Evolutionary conservation across 2,113 vertebrate genomes (phyloP).

Genomic region (Leptosomus discolor): DNA sequence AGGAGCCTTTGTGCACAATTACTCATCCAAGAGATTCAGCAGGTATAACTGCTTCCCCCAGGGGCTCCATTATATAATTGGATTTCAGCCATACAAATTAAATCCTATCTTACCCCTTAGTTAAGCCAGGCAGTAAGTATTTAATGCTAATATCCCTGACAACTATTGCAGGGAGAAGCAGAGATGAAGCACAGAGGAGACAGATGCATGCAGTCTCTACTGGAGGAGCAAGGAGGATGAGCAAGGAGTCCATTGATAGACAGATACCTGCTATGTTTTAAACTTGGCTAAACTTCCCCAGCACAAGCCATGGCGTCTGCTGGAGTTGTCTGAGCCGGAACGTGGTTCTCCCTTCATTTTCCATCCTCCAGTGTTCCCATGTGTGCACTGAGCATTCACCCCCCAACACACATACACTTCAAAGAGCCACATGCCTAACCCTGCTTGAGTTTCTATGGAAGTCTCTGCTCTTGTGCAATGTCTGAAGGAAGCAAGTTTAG

Average conservation of each 20-base stretch:
- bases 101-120: constrained; percentile 72
- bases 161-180: constrained; percentile 54
- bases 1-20: constrained; percentile 65
- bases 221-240: background rate
- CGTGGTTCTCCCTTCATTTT: background rate
- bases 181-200: constrained; percentile 20
- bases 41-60: constrained; percentile 71
- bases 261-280: background rate
- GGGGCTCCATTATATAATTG: constrained; percentile 71
- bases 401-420: background rate
- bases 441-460: background rate
- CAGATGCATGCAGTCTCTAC: background rate
- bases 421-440: constrained; percentile 20
- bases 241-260: background rate
- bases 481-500: constrained; percentile 24
- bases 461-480: constrained; percentile 33
- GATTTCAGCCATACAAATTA: constrained; percentile 75
- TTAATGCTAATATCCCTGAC: constrained; percentile 72
- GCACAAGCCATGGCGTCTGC: background rate
- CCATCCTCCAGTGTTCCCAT: background rate
- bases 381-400: background rate
- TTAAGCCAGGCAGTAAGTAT: constrained; percentile 72
- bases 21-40: constrained; percentile 69
- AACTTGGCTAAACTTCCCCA: background rate
- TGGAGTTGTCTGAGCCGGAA: background rate